A percentile compares a stretch with the other conserved stretches of the same genome.
phyloP scores from a whole-genome alignment of 1,140 invertebrate genomes.

The Diabrotica virgifera region DNA sequence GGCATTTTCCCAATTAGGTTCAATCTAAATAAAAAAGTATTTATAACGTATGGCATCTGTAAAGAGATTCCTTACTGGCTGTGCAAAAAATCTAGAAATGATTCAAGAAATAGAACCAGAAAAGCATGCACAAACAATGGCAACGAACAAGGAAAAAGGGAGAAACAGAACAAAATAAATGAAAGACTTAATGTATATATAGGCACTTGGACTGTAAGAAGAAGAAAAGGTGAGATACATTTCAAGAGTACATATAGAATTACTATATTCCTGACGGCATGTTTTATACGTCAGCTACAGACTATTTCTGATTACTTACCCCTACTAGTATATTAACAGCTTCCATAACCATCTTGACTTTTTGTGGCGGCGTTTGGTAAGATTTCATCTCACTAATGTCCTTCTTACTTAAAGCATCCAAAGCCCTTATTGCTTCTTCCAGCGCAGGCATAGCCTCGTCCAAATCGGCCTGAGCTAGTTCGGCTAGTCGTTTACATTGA shows the following conservation, averaged over 20 bases:
- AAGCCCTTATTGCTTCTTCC: slow-evolving; percentile 73
- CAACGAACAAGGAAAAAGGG: too few species aligned
- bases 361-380: slow-evolving; percentile 75
- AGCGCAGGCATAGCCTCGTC: slow-evolving; percentile 80
- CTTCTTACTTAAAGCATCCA: slow-evolving; percentile 77
- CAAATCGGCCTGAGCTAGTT: slow-evolving; percentile 74
- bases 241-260: too few species aligned
- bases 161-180: too few species aligned
- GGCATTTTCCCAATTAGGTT: slow-evolving; percentile 81
- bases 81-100: too few species aligned
- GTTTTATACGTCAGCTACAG: too few species aligned
- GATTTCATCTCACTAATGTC: slow-evolving; percentile 86
- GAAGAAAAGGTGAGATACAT: too few species aligned
- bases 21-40: slow-evolving; percentile 49
- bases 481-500: slow-evolving; percentile 74
- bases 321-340: slow-evolving; percentile 81
- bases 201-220: too few species aligned
- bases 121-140: too few species aligned
- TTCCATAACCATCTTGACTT: slow-evolving; percentile 87
- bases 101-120: too few species aligned
- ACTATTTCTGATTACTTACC: slow-evolving; percentile 40
- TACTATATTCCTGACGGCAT: too few species aligned
- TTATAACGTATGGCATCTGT: neutral
- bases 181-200: slow-evolving; percentile 1
- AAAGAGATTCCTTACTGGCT: neutral